These are phyloP conservation scores for Drosophila mimetica DNA, from an alignment of 2,888 invertebrate species.

Conservation along the genomic window DNA sequence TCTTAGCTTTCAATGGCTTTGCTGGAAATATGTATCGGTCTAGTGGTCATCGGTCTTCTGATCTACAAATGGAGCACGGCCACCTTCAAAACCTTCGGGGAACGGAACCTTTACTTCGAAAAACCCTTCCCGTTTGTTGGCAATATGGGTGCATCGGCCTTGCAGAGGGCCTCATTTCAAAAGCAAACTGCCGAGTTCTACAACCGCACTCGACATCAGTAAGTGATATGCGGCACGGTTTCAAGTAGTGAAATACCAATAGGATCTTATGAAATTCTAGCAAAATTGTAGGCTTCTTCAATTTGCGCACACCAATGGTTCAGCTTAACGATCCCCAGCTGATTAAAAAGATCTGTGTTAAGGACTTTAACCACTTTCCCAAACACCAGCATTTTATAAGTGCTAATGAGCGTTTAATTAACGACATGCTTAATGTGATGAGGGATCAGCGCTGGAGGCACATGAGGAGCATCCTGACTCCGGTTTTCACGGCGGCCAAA, in stretches of 20 bases:
- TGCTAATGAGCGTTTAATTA: slow-evolving; percentile 84
- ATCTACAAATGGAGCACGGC: slow-evolving; percentile 69
- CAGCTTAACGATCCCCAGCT: slow-evolving; percentile 81
- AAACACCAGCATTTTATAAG: slow-evolving; percentile 84
- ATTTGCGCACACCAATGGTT: slow-evolving; percentile 70
- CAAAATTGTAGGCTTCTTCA: slow-evolving; percentile 84
- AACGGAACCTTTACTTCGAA: slow-evolving; percentile 63
- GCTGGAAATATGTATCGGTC: slow-evolving; percentile 44
- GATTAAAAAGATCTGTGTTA: slow-evolving; percentile 81
- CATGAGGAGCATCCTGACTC: slow-evolving; percentile 85
- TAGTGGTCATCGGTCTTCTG: slow-evolving; percentile 28
- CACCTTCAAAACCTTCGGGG: slow-evolving; percentile 56
- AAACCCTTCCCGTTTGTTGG: slow-evolving; percentile 74
- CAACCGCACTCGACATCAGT: slow-evolving; percentile 62
- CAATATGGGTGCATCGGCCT: slow-evolving; percentile 33
- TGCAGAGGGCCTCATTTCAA: slow-evolving; percentile 48
- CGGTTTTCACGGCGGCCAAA: slow-evolving; percentile 86
- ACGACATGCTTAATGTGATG: slow-evolving; percentile 71
- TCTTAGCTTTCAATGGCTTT: slow-evolving; percentile 13
- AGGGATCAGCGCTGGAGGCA: slow-evolving; percentile 81
- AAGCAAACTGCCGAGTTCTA: slow-evolving; percentile 56
- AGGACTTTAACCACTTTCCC: slow-evolving; percentile 83
- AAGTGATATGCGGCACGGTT: slow-evolving; percentile 29
- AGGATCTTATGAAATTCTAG: slow-evolving; percentile 28
- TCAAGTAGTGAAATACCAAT: neutral